Conservation (phyloP, 1,140 invertebrate genomes). For the Leptopilina boulardi region DNA sequence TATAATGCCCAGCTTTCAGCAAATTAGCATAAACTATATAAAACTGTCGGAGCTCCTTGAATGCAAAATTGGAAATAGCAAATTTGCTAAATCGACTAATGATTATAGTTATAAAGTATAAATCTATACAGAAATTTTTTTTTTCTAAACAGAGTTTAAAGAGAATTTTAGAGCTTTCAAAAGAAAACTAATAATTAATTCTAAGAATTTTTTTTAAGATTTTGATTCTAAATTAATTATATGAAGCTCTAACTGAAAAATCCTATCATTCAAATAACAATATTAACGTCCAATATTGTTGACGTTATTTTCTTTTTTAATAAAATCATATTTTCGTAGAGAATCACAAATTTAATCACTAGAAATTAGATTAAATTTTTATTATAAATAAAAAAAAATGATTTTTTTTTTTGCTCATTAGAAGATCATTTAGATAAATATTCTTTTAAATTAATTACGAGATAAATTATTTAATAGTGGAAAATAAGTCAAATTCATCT, state of each 20-base stretch:
- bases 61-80: slow-evolving; percentile 15
- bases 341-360: slow-evolving; percentile 41
- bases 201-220: neutral
- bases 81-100: slow-evolving; percentile 20
- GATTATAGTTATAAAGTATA: neutral
- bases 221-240: slow-evolving; percentile 1
- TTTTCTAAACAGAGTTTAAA: neutral
- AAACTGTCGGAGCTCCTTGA: slow-evolving; percentile 25
- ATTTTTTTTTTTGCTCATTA: too few species aligned
- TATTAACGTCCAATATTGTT: slow-evolving; percentile 15
- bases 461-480: slow-evolving; percentile 51
- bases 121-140: neutral
- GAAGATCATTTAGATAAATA: too few species aligned
- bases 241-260: slow-evolving; percentile 19
- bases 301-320: slow-evolving; percentile 9
- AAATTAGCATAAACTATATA: slow-evolving; percentile 33
- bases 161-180: neutral
- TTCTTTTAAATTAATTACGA: too few species aligned
- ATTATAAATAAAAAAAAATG: too few species aligned
- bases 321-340: slow-evolving; percentile 40
- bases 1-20: slow-evolving; percentile 31
- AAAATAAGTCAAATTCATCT: slow-evolving; percentile 58
- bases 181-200: neutral
- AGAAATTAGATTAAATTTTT: slow-evolving; percentile 2
- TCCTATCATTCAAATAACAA: slow-evolving; percentile 18